Base-by-base conservation (phyloP, 2,797 vertebrate species). In the Myioborus melanocephalus region DNA sequence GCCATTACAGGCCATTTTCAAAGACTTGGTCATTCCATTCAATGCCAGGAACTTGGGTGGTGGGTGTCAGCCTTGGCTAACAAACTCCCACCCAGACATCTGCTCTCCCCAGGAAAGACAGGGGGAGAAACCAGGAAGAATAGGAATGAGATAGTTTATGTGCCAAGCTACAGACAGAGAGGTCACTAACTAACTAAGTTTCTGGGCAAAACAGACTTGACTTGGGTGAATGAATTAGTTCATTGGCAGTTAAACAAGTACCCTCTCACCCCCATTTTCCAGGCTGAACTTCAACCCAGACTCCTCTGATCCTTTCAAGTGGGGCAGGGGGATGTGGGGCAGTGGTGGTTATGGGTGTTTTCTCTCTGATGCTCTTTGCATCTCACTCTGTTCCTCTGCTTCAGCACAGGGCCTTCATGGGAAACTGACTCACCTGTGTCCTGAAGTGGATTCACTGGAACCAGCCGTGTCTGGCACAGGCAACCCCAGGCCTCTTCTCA, bases 1-100 rank as follows among this genome's bases (percentile, higher is more conserved):
- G 9, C n/a, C 23, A 39, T 21, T 44, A 75, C 21, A 63, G 28
- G 35, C 8, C 8, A 47, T 23, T 65, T 86, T 65, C 53, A 57
- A 44, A 56, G 26, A 89, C 6, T 0, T 0, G 0, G 23, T 46
- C 43, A 57, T 34, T 47, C 12, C 8, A 26, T 2, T 30, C 65
- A 41, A 2, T 53, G 44, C 22, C 35, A 68, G 37, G 8, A 30
- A 15, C 22, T 57, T 44, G 35, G 39, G 30, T 37, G 28, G 28
- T 35, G 12, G 32, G 17, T 21, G 4, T 13, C 19, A 69, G 37
- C 34, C 41, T 35, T 24, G 17, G 50, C 12, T 63, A 46, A 41
- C 19, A 47, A 30, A 52, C 10, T 71, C 23, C 12, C 16, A 65
- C 14, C 8, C 46, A 69, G 44, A 6, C 30, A 69, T 37, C 23